Conservation (phyloP, 1,140 invertebrate genomes). For the Drosophila sturtevanti region DNA sequence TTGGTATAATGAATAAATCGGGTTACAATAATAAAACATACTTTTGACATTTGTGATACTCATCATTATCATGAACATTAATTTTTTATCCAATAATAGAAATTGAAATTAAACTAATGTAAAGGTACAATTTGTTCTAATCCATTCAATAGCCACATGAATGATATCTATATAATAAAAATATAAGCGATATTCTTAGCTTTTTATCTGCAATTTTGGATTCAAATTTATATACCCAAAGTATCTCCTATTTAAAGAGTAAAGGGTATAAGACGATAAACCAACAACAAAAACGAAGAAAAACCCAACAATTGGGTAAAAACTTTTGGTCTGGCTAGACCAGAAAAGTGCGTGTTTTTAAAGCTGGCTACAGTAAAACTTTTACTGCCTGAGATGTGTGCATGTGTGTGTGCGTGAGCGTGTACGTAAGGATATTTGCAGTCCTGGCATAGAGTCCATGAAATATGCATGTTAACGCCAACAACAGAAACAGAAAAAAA, state of each 20-base stretch:
- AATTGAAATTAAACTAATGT: no score
- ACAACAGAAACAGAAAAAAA: neutral
- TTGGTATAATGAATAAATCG: no score
- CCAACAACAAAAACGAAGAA: neutral
- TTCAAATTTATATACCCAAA: neutral
- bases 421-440: slow-evolving; percentile 1
- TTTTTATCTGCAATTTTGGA: no score
- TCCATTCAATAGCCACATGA: no score
- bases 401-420: neutral
- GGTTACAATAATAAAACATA: no score
- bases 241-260: neutral
- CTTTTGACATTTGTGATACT: no score
- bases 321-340: slow-evolving; percentile 18
- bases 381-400: neutral
- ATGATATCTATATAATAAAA: no score
- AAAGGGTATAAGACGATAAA: neutral
- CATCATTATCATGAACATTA: no score
- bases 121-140: no score
- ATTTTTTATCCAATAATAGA: no score
- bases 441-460: neutral
- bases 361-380: slow-evolving; percentile 22
- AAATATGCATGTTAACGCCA: slow-evolving; percentile 12
- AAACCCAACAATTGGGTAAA: neutral
- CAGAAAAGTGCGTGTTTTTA: slow-evolving; percentile 32
- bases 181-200: no score